A percentile compares a stretch with the other conserved stretches of the same genome.
These are phyloP conservation scores for Benitochromis conjunctus DNA, from an alignment of 2,113 vertebrate species.

Conservation along the genomic window DNA sequence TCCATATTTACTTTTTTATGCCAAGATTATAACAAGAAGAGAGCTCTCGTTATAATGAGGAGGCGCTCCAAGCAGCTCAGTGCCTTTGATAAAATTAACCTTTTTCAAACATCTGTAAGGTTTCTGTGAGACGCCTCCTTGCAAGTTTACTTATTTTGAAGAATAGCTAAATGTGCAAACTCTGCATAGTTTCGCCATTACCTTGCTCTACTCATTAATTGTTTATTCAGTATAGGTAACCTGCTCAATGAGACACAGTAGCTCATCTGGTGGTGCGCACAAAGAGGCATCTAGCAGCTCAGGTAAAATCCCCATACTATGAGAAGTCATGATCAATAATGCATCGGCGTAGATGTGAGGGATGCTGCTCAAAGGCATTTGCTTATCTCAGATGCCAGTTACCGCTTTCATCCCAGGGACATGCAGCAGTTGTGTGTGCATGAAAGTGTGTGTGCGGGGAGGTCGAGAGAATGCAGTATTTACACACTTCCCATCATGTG, in stretches of 20 bases:
- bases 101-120: not conserved
- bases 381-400: slow-evolving; percentile 74
- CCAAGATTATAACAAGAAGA: not conserved
- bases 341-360: slow-evolving; percentile 71
- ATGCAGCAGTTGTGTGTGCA: slow-evolving; percentile 26
- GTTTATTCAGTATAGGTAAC: slow-evolving; percentile 17
- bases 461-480: slow-evolving; percentile 59
- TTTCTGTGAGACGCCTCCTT: not conserved
- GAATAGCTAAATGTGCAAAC: not conserved
- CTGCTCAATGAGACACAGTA: slow-evolving; percentile 20
- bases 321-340: slow-evolving; percentile 75
- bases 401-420: slow-evolving; percentile 69
- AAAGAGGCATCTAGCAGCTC: slow-evolving; percentile 43
- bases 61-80: not conserved
- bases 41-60: not conserved
- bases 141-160: not conserved
- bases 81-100: not conserved
- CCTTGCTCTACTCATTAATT: not conserved
- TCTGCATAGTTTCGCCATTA: not conserved
- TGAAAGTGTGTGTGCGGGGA: slow-evolving; percentile 35
- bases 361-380: slow-evolving; percentile 69
- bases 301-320: slow-evolving; percentile 55
- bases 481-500: slow-evolving; percentile 63
- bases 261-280: slow-evolving; percentile 49
- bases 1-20: not conserved